Percentiles rank a stretch among this genome's conserved stretches.
These are phyloP conservation scores for Morpho deidamia DNA, from an alignment of 2,888 invertebrate species.

Conservation along the genomic window DNA sequence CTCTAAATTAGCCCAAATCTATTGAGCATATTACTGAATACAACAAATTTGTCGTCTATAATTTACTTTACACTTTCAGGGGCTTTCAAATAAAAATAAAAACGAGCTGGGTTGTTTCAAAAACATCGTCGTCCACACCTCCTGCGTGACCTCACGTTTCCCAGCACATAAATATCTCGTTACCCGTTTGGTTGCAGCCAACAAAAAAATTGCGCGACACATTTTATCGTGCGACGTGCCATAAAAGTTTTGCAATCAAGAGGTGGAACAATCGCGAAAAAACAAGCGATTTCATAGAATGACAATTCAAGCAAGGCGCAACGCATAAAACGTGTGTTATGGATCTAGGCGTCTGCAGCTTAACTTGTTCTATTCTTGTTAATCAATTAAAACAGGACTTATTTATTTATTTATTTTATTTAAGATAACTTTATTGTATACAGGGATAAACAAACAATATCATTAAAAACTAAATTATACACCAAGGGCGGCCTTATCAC, in stretches of 20 bases:
- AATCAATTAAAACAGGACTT: too few relatives aligned
- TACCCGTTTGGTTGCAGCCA: conserved; percentile 41
- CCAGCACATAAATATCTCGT: conserved; percentile 60
- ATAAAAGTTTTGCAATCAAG: conserved; percentile 62
- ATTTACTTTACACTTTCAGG: conserved; percentile 25
- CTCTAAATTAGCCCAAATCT: too few relatives aligned
- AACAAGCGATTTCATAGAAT: conserved; percentile 42
- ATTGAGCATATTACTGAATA: background rate
- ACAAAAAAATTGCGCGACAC: conserved; percentile 47
- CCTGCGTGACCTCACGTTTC: conserved; percentile 44
- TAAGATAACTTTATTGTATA: too few relatives aligned
- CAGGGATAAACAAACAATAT: too few relatives aligned
- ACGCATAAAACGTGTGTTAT: conserved; percentile 12
- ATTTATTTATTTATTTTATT: too few relatives aligned
- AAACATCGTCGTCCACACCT: conserved; percentile 42
- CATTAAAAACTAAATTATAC: too few relatives aligned
- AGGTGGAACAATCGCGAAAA: conserved; percentile 45
- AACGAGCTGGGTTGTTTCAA: conserved; percentile 30
- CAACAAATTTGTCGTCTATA: conserved; percentile 1
- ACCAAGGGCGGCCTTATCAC: too few relatives aligned
- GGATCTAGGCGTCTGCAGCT: background rate
- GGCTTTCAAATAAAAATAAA: conserved; percentile 40
- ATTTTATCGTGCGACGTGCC: conserved; percentile 47
- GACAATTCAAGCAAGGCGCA: conserved; percentile 22
- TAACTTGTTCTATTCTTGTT: too few relatives aligned